Evolutionary conservation across 2,113 vertebrate genomes (phyloP).

Genomic region (Clupea harengus): DNA sequence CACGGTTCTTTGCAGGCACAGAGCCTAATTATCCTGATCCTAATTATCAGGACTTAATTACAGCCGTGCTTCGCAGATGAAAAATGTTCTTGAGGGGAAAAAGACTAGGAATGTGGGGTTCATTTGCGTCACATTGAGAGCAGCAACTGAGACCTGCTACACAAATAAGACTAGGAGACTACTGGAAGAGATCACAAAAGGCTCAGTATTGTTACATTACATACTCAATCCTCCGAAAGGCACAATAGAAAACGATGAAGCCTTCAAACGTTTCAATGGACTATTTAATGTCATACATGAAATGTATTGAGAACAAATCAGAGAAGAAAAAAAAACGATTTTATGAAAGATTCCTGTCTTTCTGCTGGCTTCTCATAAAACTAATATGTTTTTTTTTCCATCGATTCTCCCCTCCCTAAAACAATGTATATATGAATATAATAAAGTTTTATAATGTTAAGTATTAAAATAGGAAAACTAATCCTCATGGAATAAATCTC

Average conservation of each 20-base stretch:
- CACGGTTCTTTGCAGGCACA: not conserved
- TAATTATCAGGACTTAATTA: not conserved
- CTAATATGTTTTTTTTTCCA: slow-evolving; percentile 67
- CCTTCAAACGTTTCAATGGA: slow-evolving; percentile 79
- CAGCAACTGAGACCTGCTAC: not conserved
- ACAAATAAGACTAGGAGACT: not conserved
- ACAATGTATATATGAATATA: slow-evolving; percentile 68
- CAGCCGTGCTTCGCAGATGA: not conserved
- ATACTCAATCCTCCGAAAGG: not conserved
- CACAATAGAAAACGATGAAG: not conserved
- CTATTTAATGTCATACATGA: slow-evolving; percentile 87
- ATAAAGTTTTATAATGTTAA: slow-evolving; percentile 59
- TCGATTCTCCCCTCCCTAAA: slow-evolving; percentile 73
- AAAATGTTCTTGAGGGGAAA: not conserved
- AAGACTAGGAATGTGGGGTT: not conserved
- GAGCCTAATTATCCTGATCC: not conserved
- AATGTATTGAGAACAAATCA: slow-evolving; percentile 85
- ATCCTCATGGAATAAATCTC: slow-evolving; percentile 61
- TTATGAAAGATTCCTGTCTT: slow-evolving; percentile 74
- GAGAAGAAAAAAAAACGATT: slow-evolving; percentile 71
- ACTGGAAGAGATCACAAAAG: no score
- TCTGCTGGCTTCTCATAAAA: slow-evolving; percentile 76
- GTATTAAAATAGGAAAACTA: slow-evolving; percentile 68
- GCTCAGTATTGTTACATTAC: no score
- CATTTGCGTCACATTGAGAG: not conserved